Percentiles rank a stretch among this genome's conserved stretches.
Evolutionary conservation across 2,888 invertebrate species (phyloP).

Genomic region (Apodemia arnacis): DNA sequence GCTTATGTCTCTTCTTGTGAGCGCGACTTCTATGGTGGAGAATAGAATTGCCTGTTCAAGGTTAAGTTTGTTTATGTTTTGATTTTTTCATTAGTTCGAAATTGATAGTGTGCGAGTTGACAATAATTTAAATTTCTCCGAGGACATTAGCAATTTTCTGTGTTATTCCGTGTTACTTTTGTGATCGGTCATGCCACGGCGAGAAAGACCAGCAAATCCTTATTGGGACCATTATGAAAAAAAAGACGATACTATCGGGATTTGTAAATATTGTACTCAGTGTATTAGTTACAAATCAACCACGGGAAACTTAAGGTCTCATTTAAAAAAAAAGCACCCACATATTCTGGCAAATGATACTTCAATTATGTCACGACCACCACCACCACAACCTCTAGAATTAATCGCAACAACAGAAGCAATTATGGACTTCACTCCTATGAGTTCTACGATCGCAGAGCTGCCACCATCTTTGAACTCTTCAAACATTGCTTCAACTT

Average conservation of each 20-base stretch:
- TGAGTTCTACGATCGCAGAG: background rate
- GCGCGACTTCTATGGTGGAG: too few species aligned
- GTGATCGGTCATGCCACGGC: background rate
- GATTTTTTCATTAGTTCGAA: too few species aligned
- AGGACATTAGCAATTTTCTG: too few species aligned
- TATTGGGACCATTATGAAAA: slow-evolving; percentile 1
- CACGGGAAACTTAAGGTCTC: background rate
- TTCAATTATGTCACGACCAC: background rate
- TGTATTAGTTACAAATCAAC: background rate
- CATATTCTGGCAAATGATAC: background rate
- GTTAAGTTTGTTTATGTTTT: too few species aligned
- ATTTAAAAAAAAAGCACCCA: slow-evolving; percentile 17
- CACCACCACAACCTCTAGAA: too few species aligned
- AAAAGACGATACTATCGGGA: slow-evolving; percentile 40
- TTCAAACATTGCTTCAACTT: background rate
- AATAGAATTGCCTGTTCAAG: too few species aligned
- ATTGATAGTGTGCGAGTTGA: too few species aligned
- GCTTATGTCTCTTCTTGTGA: too few species aligned
- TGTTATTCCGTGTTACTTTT: too few species aligned
- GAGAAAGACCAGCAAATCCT: background rate
- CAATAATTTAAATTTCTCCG: too few species aligned
- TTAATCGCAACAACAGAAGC: background rate
- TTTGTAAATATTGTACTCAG: slow-evolving; percentile 1
- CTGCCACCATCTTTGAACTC: background rate
- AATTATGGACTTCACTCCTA: background rate